These are phyloP conservation scores for Brachyopa scutellaris DNA, from an alignment of 2,888 invertebrate species.

Conservation along the genomic window DNA sequence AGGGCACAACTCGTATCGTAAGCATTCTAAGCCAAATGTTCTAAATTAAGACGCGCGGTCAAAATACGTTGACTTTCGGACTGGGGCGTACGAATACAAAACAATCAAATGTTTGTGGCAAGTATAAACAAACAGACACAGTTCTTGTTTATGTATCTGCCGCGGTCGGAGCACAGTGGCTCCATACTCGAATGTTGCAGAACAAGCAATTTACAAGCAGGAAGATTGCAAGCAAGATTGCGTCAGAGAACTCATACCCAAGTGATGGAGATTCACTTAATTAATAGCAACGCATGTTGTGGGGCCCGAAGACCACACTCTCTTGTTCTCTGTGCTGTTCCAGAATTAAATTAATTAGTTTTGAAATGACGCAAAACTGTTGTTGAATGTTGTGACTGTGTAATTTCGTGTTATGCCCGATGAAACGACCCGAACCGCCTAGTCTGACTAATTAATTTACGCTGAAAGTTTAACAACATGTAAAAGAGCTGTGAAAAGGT, in stretches of 20 bases:
- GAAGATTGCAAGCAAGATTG: constrained; percentile 29
- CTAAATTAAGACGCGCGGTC: constrained; percentile 28
- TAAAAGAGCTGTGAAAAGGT: constrained; percentile 11
- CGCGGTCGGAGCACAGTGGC: background rate
- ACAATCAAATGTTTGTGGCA: constrained; percentile 60
- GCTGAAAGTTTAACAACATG: background rate
- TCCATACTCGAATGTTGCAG: constrained; percentile 14
- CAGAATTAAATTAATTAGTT: constrained; percentile 44
- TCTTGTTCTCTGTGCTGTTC: constrained; percentile 13
- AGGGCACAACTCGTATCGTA: background rate
- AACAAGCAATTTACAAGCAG: constrained; percentile 38
- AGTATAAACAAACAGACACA: constrained; percentile 30
- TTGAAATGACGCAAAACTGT: constrained; percentile 39
- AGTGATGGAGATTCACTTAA: constrained; percentile 49
- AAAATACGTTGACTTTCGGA: constrained; percentile 12
- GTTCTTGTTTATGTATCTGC: constrained; percentile 21
- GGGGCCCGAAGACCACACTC: background rate
- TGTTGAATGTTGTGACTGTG: constrained; percentile 21
- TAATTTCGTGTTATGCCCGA: constrained; percentile 6
- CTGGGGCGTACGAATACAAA: constrained; percentile 7
- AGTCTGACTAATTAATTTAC: constrained; percentile 15
- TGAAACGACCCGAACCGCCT: constrained; percentile 12
- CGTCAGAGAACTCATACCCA: constrained; percentile 38
- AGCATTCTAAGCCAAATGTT: constrained; percentile 27
- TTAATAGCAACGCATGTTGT: constrained; percentile 30